Evolutionary conservation across 2,888 invertebrate genomes (phyloP).

Genomic region (Diabrotica balteata): DNA sequence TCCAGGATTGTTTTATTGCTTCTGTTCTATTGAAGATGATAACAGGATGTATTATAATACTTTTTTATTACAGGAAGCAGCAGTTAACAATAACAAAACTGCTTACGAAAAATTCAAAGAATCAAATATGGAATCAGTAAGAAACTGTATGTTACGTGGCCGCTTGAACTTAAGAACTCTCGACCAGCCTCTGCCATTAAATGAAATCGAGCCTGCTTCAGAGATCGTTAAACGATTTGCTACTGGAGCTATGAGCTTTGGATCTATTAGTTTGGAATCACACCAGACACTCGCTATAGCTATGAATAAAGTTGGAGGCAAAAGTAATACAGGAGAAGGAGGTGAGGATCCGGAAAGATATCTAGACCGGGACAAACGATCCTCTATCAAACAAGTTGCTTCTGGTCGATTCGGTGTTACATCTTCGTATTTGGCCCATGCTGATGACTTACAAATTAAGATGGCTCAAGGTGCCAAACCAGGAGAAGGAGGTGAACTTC

Average conservation of each 20-base stretch:
- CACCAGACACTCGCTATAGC: constrained; percentile 94
- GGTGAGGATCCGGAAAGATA: constrained; percentile 80
- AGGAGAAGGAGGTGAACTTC: constrained; percentile 97
- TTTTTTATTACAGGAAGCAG: constrained; percentile 76
- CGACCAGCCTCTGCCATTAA: constrained; percentile 80
- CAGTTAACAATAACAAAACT: constrained; percentile 76
- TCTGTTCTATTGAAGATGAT: too few relatives aligned
- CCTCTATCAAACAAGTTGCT: constrained; percentile 98
- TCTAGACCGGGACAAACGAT: constrained; percentile 76
- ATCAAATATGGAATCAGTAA: constrained; percentile 85
- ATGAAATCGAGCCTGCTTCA: constrained; percentile 90
- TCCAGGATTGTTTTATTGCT: too few relatives aligned
- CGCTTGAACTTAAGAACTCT: constrained; percentile 86
- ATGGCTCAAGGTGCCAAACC: constrained; percentile 99
- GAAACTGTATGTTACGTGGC: constrained; percentile 88
- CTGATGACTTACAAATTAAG: constrained; percentile 98
- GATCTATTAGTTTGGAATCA: constrained; percentile 93
- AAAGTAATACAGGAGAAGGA: constrained; percentile 99
- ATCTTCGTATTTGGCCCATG: constrained; percentile 94
- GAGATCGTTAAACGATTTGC: constrained; percentile 96
- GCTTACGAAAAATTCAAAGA: constrained; percentile 88
- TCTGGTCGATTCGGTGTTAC: constrained; percentile 99
- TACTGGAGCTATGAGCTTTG: constrained; percentile 70
- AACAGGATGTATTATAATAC: constrained; percentile 1
- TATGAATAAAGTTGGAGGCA: constrained; percentile 83